Percentiles rank a stretch among this genome's conserved stretches.
These are phyloP conservation scores for Pipa parva DNA, from an alignment of 2,113 vertebrate species.

Conservation along the genomic window DNA sequence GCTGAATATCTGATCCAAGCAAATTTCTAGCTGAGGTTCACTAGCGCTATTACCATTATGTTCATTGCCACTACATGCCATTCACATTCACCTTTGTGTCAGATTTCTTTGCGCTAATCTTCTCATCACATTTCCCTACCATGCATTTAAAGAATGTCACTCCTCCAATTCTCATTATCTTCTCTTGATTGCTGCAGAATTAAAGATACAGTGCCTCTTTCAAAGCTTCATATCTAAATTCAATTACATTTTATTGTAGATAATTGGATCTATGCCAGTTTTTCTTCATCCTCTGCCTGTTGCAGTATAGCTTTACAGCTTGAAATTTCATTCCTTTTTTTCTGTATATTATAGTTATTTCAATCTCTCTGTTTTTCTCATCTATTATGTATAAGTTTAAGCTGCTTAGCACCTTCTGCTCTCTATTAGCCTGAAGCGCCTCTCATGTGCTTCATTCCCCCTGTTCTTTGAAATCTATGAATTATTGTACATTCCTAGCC, in stretches of 20 bases:
- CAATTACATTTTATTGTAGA: not conserved
- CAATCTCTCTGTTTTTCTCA: not conserved
- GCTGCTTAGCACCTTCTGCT: not conserved
- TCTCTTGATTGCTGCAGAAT: conserved; percentile 3
- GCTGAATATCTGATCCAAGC: not conserved
- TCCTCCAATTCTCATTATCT: not conserved
- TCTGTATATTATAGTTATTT: not conserved
- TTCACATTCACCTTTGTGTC: not conserved
- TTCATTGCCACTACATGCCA: not conserved
- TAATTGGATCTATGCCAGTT: not conserved
- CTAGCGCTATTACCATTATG: not conserved
- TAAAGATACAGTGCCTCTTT: not conserved
- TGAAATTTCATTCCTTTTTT: not conserved
- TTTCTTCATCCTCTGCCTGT: not conserved
- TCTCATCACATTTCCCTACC: not conserved
- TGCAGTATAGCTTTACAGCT: not conserved
- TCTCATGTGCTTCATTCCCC: not conserved
- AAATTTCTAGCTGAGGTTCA: not conserved
- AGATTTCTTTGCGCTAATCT: not conserved
- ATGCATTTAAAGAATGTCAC: not conserved
- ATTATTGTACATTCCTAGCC: not conserved
- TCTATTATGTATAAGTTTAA: not conserved
- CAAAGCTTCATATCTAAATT: not conserved
- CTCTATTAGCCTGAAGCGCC: not conserved
- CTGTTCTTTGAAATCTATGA: not conserved